These are phyloP conservation scores for Trissolcus basalis DNA, from an alignment of 1,140 invertebrate species.

Conservation along the genomic window DNA sequence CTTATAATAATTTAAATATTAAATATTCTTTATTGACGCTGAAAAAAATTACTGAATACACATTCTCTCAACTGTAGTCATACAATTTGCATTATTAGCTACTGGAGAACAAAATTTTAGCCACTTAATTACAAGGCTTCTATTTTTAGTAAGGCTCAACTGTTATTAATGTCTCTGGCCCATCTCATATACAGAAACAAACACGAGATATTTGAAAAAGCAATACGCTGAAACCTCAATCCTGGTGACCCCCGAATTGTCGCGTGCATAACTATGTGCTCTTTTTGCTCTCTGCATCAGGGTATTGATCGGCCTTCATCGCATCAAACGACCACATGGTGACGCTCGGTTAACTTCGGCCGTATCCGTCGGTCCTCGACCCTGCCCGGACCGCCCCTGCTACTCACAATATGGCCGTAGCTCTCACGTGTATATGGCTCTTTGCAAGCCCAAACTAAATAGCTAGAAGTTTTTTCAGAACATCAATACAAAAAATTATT, in stretches of 20 bases:
- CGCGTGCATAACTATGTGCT: constrained; percentile 71
- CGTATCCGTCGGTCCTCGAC: constrained; percentile 61
- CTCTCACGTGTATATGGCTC: constrained; percentile 62
- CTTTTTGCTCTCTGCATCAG: constrained; percentile 53
- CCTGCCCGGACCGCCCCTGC: constrained; percentile 27
- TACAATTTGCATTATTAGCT: no score
- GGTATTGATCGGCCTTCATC: constrained; percentile 54
- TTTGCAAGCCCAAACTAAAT: constrained; percentile 25
- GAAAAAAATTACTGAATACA: no score
- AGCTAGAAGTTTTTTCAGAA: no score
- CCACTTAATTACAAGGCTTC: no score
- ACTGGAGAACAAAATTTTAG: no score
- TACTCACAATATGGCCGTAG: constrained; percentile 64
- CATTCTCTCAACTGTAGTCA: no score
- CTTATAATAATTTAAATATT: no score
- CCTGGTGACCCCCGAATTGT: constrained; percentile 62
- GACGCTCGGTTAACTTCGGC: constrained; percentile 65
- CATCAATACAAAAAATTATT: no score
- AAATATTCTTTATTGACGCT: no score
- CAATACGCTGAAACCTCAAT: constrained; percentile 53
- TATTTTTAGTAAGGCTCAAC: constrained; percentile 13
- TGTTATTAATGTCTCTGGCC: constrained; percentile 27
- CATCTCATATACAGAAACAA: constrained; percentile 13
- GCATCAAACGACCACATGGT: constrained; percentile 66
- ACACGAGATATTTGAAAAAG: constrained; percentile 61